Evolutionary conservation across 2,888 invertebrate genomes (phyloP), one percentile per base, ranked within the genome.

Genomic region (Lasioglossum vierecki): DNA sequence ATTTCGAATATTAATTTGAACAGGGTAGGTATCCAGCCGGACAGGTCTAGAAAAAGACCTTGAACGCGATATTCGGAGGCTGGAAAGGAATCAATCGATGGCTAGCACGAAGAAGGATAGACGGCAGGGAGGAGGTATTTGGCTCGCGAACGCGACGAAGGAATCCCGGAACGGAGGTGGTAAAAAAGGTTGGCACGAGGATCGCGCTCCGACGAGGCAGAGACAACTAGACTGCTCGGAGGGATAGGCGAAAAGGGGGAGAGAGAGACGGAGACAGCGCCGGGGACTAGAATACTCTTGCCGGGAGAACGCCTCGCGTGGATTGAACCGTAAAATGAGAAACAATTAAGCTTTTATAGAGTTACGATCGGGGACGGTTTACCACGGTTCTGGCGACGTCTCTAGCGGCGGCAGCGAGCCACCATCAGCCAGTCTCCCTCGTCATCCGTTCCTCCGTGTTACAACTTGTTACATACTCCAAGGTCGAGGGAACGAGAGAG

Each of bases 291-390:
- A 68, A 22, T 68, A 68, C 66, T 35, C 66, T 57, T 57, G 66
- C 66, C 66, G 66, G 66, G 8, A 22, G 66, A 68, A 35, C 35
- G 35, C 35, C 84, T 57, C 87, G 81, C 89, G 82, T 73, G 88
- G 91, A 93, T 93, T 92, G 93, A 93, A 93, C 92, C 93, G 92
- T 93, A 93, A 93, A 93, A 93, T 92, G 93, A 93, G 93, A 93
- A 94, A 93, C 93, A 93, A 94, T 94, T 93, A 93, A 94, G 92
- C 93, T 93, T 93, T 93, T 92, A 92, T 93, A 92, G 93, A 93
- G 92, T 92, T 92, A 91, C 91, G 91, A 93, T 92, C 90, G 89
- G 79, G 79, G 88, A 88, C 89, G 92, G 88, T 87, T 57, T 88
- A 83, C 68, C 80, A 77, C 68, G 79, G 81, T 57, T 53, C 68